Evolutionary conservation across 2,113 vertebrate species (phyloP), one percentile per base, ranked within the genome.

Genomic region (Candoia aspera): DNA sequence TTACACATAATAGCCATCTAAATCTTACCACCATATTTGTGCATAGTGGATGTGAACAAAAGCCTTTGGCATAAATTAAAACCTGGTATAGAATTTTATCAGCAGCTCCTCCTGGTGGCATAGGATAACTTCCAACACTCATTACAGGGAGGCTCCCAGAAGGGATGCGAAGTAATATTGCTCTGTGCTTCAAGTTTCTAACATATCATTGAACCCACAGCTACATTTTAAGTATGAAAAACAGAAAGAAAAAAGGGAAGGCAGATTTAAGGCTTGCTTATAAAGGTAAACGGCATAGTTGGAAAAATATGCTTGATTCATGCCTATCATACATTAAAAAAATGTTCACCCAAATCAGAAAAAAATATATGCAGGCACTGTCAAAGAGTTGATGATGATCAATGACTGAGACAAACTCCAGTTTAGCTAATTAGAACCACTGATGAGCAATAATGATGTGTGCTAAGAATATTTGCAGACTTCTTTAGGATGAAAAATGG

Each of bases 401-500:
- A 98, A 98, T 98, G 98, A 97, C 97, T 97, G 96, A 98, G 96
- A 98, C 96, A 97, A 97, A 97, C 95, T 98, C 97, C 96, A 97
- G 97, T 98, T 98, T 97, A 98, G 97, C 97, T 98, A 98, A 98
- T 98, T 98, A 98, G 97, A 98, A 97, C 95, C 97, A 97, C 97
- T 98, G 98, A 98, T 98, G 97, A 98, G 97, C 97, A 98, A 98
- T 98, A 98, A 98, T 97, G 97, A 98, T 97, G 96, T 95, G 97
- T 97, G 96, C 97, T 97, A 97, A 97, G 97, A 97, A 97, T 98
- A 98, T 98, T 42, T 97, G 96, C 97, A 97, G 97, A 98, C 97
- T 98, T 98, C 97, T 98, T 98, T 97, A 98, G 97, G 95, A 98
- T 98, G 98, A 98, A 98, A 98, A 98, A 98, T 98, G 97, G 96